These are phyloP conservation scores for Microplitis demolitor DNA, from an alignment of 1,140 invertebrate genomes.

Conservation along the genomic window DNA sequence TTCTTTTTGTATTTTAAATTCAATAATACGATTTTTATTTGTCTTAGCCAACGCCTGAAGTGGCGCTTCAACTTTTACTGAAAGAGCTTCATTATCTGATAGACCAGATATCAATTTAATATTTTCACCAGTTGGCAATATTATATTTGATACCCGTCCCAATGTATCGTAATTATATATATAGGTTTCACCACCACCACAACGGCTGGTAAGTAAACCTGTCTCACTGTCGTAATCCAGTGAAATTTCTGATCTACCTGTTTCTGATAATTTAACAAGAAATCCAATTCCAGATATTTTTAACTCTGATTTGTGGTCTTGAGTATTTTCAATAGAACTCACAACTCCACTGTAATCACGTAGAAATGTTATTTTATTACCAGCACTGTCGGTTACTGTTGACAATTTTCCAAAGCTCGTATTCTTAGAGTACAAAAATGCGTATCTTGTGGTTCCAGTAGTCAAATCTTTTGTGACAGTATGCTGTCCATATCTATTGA, in stretches of 20 bases:
- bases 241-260: conserved; percentile 79
- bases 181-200: conserved; percentile 82
- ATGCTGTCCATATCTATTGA: conserved; percentile 94
- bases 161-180: conserved; percentile 89
- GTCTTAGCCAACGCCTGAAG: conserved; percentile 54
- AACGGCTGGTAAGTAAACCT: conserved; percentile 79
- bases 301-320: conserved; percentile 88
- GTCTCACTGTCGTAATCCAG: conserved; percentile 84
- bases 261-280: conserved; percentile 80
- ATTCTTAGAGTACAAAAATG: conserved; percentile 95
- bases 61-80: conserved; percentile 69
- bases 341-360: conserved; percentile 88
- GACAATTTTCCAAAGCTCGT: conserved; percentile 93
- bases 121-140: conserved; percentile 88
- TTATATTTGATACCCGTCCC: conserved; percentile 81
- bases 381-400: conserved; percentile 89
- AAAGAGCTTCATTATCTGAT: conserved; percentile 74
- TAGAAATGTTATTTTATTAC: conserved; percentile 90
- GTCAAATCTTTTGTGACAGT: conserved; percentile 90
- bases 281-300: conserved; percentile 88
- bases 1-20: conserved; percentile 65
- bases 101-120: conserved; percentile 77
- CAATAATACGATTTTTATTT: conserved; percentile 51
- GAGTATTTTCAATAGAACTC: conserved; percentile 91
- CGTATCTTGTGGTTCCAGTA: conserved; percentile 89